phyloP scores from a whole-genome alignment of 2,888 invertebrate species.

The Hoplodrina ambigua region DNA sequence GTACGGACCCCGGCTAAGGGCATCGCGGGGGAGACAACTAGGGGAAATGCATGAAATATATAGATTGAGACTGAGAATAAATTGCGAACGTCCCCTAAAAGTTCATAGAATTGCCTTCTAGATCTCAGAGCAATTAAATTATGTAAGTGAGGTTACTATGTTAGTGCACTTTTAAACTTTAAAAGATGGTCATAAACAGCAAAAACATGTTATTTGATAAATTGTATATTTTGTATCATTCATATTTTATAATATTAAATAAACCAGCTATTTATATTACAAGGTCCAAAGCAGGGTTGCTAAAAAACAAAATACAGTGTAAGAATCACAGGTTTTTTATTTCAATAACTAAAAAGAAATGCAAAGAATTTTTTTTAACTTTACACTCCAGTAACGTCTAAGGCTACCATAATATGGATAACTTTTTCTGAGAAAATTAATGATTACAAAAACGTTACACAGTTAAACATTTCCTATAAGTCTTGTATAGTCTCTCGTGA shows the following conservation, averaged over 20 bases:
- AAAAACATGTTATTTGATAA: constrained; percentile 59
- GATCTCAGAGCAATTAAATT: constrained; percentile 1
- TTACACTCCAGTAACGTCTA: constrained; percentile 89
- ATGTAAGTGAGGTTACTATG: background rate
- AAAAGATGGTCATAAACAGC: constrained; percentile 41
- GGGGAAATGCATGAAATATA: too few relatives aligned
- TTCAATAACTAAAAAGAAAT: constrained; percentile 89
- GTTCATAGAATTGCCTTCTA: background rate
- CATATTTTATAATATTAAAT: constrained; percentile 48
- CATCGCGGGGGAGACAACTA: too few relatives aligned
- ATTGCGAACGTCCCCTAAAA: too few relatives aligned
- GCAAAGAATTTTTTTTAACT: constrained; percentile 87
- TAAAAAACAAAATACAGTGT: constrained; percentile 77
- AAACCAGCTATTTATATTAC: constrained; percentile 56
- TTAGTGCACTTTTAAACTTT: background rate
- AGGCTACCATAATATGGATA: constrained; percentile 85
- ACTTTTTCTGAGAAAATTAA: constrained; percentile 86
- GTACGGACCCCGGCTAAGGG: too few relatives aligned
- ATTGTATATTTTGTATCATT: constrained; percentile 61
- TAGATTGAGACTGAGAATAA: too few relatives aligned
- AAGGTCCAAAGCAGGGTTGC: constrained; percentile 47
- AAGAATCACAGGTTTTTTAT: constrained; percentile 90
- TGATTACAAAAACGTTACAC: constrained; percentile 90
- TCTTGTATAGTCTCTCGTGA: constrained; percentile 87
- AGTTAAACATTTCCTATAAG: constrained; percentile 89